Conservation (phyloP, 2,113 vertebrate genomes). For the Abramis brama region DNA sequence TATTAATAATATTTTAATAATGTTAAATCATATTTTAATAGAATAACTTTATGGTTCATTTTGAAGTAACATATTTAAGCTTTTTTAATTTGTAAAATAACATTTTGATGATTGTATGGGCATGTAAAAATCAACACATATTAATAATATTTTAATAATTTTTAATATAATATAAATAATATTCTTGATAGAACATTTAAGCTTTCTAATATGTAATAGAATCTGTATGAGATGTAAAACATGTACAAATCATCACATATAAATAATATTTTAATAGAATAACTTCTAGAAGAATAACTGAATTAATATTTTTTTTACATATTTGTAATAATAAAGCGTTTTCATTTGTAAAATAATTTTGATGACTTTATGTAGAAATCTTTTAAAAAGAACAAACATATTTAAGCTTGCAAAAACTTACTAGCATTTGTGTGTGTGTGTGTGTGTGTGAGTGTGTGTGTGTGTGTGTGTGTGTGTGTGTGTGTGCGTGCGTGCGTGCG, state of each 20-base stretch:
- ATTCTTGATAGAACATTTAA: no score
- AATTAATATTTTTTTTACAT: no score
- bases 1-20: background rate
- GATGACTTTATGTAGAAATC: background rate
- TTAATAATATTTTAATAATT: background rate
- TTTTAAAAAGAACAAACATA: background rate
- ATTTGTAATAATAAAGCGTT: no score
- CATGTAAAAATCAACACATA: no score
- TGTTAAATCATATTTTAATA: background rate
- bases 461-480: no score
- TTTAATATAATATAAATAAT: background rate
- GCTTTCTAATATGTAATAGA: no score
- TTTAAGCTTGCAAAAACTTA: background rate
- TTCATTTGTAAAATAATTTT: background rate
- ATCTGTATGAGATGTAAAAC: no score
- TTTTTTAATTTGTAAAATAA: background rate
- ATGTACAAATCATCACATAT: background rate
- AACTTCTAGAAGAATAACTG: no score
- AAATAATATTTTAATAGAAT: background rate
- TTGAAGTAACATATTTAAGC: background rate
- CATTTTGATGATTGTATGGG: no score
- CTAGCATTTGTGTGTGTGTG: background rate
- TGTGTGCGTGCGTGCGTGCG: no score
- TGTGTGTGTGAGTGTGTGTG: slow-evolving; percentile 21
- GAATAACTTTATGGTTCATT: background rate